These are phyloP conservation scores for Trileptium ribeirensis DNA, from an alignment of 2,888 invertebrate species.

Conservation along the genomic window DNA sequence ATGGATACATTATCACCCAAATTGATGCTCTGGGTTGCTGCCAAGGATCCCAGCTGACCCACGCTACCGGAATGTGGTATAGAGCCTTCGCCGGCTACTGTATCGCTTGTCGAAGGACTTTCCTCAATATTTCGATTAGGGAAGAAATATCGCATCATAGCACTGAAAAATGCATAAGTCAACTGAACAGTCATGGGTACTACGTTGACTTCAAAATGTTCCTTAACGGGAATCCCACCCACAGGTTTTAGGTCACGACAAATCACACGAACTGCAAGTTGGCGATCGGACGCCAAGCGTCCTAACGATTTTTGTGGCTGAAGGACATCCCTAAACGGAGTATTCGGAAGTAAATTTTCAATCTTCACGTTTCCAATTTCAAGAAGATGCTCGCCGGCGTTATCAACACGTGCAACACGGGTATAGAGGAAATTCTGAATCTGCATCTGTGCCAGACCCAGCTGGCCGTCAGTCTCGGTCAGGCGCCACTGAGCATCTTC, in stretches of 20 bases:
- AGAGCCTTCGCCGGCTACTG: not conserved
- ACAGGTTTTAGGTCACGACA: constrained; percentile 89
- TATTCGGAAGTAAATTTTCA: constrained; percentile 86
- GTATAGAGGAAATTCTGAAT: constrained; percentile 94
- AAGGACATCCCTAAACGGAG: constrained; percentile 67
- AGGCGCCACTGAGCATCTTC: constrained; percentile 95
- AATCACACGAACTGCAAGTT: constrained; percentile 83
- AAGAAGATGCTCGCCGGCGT: constrained; percentile 90
- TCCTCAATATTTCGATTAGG: constrained; percentile 74
- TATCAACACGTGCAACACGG: constrained; percentile 88
- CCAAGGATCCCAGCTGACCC: too few relatives aligned
- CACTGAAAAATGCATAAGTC: constrained; percentile 65
- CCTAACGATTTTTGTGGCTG: constrained; percentile 67
- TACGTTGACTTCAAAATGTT: constrained; percentile 96
- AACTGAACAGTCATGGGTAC: constrained; percentile 67
- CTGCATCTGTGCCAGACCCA: constrained; percentile 90
- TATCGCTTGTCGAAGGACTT: not conserved
- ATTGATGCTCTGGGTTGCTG: too few relatives aligned
- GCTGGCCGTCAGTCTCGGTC: constrained; percentile 93
- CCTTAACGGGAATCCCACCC: constrained; percentile 97
- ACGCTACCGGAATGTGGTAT: too few relatives aligned
- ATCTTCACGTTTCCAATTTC: constrained; percentile 92
- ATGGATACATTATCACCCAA: too few relatives aligned
- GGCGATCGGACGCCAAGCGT: constrained; percentile 82
- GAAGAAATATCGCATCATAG: constrained; percentile 94